phyloP scores from a whole-genome alignment of 2,113 vertebrate species.

The Cairina moschata region DNA sequence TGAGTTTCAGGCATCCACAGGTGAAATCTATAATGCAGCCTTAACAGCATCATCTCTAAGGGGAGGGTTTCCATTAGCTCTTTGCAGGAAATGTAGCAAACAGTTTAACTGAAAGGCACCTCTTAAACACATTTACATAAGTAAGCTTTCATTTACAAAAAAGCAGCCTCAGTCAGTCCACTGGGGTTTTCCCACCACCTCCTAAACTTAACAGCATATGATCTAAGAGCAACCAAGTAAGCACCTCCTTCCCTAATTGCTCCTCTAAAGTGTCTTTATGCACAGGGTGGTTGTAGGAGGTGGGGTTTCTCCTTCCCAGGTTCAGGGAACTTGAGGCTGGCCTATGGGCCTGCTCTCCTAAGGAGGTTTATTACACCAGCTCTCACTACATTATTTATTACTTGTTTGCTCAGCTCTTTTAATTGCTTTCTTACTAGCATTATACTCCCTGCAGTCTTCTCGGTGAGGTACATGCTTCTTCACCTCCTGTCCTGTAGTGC shows the following conservation, averaged over 20 bases:
- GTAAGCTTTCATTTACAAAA: conserved; percentile 56
- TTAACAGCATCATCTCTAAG: conserved; percentile 16
- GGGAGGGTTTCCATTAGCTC: conserved; percentile 49
- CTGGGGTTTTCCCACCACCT: conserved; percentile 7
- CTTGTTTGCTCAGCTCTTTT: conserved; percentile 53
- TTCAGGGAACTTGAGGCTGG: not conserved
- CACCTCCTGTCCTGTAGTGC: not conserved
- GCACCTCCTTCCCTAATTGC: conserved; percentile 44
- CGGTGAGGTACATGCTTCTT: not conserved
- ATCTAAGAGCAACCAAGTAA: not conserved
- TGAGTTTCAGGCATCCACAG: conserved; percentile 46
- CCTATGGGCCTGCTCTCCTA: not conserved
- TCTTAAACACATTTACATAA: conserved; percentile 67
- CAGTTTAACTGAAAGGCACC: conserved; percentile 46
- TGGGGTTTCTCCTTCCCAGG: not conserved
- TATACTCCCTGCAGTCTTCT: not conserved
- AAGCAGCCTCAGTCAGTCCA: conserved; percentile 25
- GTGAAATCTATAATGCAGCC: conserved; percentile 33
- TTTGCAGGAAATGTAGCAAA: conserved; percentile 61
- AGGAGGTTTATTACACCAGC: conserved; percentile 24
- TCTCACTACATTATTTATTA: conserved; percentile 50
- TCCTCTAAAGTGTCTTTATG: conserved; percentile 29
- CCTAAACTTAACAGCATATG: conserved; percentile 31
- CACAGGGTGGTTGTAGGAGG: not conserved
- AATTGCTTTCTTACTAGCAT: conserved; percentile 33